Percentiles rank a stretch among this genome's conserved stretches.
phyloP scores from a whole-genome alignment of 1,140 invertebrate genomes.

The Lethrus apterus region DNA sequence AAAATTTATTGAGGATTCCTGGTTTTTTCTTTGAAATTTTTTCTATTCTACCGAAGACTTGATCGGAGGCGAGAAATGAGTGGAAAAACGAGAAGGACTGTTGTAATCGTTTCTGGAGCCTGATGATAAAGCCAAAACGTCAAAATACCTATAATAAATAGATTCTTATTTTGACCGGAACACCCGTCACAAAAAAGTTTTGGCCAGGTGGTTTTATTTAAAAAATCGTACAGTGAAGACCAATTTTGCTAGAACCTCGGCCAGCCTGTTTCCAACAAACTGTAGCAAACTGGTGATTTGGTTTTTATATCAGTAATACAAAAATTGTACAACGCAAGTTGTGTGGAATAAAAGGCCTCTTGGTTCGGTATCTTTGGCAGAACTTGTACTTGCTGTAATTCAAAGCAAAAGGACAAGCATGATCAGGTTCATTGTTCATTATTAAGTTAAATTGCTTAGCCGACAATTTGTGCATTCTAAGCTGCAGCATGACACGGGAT shows the following conservation, averaged over 20 bases:
- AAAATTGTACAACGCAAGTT: constrained; percentile 16
- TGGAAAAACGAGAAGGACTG: constrained; percentile 29
- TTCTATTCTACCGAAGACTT: constrained; percentile 30
- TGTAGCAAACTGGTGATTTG: constrained; percentile 17
- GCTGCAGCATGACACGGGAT: neutral
- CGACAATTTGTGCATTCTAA: too few relatives aligned
- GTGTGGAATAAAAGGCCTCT: constrained; percentile 22
- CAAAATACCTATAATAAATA: constrained; percentile 22
- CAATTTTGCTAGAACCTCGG: constrained; percentile 11
- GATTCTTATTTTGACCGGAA: constrained; percentile 34
- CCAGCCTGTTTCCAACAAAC: constrained; percentile 15
- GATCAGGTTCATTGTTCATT: constrained; percentile 4
- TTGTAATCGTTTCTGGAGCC: constrained; percentile 15
- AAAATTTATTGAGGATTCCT: constrained; percentile 1
- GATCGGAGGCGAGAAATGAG: constrained; percentile 30
- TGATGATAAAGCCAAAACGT: constrained; percentile 21
- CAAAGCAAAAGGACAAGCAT: constrained; percentile 18
- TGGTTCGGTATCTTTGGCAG: constrained; percentile 23
- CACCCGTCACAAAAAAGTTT: constrained; percentile 26
- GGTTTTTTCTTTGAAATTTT: constrained; percentile 2
- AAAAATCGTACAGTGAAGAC: constrained; percentile 13
- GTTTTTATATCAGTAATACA: constrained; percentile 16
- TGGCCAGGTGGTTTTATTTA: too few relatives aligned
- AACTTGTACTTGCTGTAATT: constrained; percentile 27
- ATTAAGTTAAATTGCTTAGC: neutral